These are phyloP conservation scores for Poeciliopsis infans DNA, from an alignment of 2,797 vertebrate genomes.

Conservation along the genomic window DNA sequence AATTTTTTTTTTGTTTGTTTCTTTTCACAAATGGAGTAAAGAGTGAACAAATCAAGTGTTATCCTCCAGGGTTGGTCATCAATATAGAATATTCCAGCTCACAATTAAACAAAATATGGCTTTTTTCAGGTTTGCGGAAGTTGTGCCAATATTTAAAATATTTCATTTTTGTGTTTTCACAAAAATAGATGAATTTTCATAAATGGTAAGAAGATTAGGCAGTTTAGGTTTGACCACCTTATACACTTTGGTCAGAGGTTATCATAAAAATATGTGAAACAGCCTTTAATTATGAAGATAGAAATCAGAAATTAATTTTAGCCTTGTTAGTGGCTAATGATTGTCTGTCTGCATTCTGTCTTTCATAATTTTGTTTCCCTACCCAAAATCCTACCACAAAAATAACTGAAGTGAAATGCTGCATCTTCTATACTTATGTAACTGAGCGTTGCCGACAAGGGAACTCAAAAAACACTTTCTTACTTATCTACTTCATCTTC, in stretches of 20 bases:
- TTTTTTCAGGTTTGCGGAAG: neutral
- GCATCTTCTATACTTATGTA: neutral
- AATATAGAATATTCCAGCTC: neutral
- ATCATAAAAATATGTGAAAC: neutral
- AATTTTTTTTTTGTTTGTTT: neutral
- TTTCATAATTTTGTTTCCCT: neutral
- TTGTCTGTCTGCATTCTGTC: neutral
- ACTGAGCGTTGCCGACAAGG: neutral
- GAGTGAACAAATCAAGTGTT: neutral
- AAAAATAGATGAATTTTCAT: neutral
- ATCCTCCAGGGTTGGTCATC: neutral
- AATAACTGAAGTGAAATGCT: neutral
- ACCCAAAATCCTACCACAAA: neutral
- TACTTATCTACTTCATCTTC: neutral
- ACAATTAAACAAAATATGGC: neutral
- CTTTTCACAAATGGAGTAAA: neutral
- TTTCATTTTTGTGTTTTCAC: neutral
- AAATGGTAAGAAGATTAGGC: neutral
- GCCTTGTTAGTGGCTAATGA: neutral
- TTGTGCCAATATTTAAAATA: neutral
- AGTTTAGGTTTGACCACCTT: neutral
- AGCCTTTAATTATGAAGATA: neutral
- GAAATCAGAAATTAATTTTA: neutral
- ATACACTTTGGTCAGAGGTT: neutral
- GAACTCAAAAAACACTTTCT: neutral